Evolutionary conservation across 2,888 invertebrate genomes (phyloP), one percentile per base, ranked within the genome.

Genomic region (Loripinus fragilis): DNA sequence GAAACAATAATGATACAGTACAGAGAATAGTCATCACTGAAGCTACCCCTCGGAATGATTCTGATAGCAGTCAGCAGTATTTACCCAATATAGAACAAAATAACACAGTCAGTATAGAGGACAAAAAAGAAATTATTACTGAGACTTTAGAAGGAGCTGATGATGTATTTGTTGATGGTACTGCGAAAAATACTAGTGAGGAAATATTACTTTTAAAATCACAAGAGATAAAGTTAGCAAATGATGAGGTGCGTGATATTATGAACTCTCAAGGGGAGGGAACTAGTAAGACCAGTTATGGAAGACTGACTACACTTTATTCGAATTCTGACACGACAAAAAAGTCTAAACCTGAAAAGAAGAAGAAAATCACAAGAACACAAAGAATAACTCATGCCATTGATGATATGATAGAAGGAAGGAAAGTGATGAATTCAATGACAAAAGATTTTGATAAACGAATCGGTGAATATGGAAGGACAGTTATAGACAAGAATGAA

Each of bases 401-500:
- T 60, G 82, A 87, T 71, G 80, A 85, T 41, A 85, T 89, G 80
- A 75, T 89, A 8, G 78, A 82, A 41, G 86, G 87, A 45, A 78
- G 88, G 42, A 88, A 83, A 75, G 85, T 89, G 10, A 86, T 88
- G 85, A 87, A 87, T 48, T 70, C 83, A 28, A 74, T 87, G 73
- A 85, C 86, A 23, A 74, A 81, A 65, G 85, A 86, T 70, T 87
- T 87, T 77, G 86, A 87, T 68, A 79, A 76, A 12, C 74, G 85
- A 30, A 78, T 85, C 28, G 78, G 81, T n/a, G 65, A 77, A n/a
- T 81, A 73, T 76, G 84, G 84, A 17, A 72, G 87, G 45, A 81
- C 86, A 28, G 74, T 85, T 8, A 78, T 87, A 12, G 83, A 86
- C 1, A 81, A 77, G 55, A 71, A 78, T 35, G 85, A 85, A 64